phyloP scores from a whole-genome alignment of 2,888 invertebrate species.

The Papilio demoleus region DNA sequence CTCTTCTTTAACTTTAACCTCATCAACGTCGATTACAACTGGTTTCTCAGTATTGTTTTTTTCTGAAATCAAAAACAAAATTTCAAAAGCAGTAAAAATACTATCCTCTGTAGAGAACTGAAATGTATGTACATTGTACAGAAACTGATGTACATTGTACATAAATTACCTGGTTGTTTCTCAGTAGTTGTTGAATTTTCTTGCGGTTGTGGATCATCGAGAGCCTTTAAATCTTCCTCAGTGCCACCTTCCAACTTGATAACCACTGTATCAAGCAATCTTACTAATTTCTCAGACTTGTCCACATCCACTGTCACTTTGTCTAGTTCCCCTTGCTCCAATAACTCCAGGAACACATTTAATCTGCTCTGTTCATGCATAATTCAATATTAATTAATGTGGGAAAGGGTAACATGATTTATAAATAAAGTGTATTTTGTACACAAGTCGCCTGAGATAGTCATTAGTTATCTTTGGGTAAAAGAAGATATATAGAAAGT shows the following conservation, averaged over 20 bases:
- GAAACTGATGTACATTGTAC: no score
- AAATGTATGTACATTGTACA: no score
- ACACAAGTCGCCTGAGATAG: background rate
- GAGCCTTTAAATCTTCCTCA: conserved; percentile 92
- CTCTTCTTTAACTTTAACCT: conserved; percentile 75
- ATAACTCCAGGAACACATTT: conserved; percentile 93
- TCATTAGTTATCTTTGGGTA: background rate
- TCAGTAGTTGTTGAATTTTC: conserved; percentile 61
- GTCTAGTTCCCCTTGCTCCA: conserved; percentile 89
- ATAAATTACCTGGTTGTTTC: conserved; percentile 53
- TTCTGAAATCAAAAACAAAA: conserved; percentile 54
- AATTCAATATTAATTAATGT: conserved; percentile 29
- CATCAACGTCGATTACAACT: conserved; percentile 75
- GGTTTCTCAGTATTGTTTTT: conserved; percentile 70
- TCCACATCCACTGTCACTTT: conserved; percentile 93
- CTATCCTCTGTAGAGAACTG: background rate
- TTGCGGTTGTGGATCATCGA: conserved; percentile 86
- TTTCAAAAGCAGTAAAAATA: background rate
- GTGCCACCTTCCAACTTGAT: conserved; percentile 97
- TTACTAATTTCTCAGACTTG: conserved; percentile 91
- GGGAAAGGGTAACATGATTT: background rate
- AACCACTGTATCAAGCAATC: conserved; percentile 97
- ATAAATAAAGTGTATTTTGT: background rate
- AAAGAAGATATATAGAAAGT: conserved; percentile 8
- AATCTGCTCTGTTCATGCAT: conserved; percentile 87